Conservation (phyloP, 2,797 vertebrate species). For the Gorsachius magnificus region DNA sequence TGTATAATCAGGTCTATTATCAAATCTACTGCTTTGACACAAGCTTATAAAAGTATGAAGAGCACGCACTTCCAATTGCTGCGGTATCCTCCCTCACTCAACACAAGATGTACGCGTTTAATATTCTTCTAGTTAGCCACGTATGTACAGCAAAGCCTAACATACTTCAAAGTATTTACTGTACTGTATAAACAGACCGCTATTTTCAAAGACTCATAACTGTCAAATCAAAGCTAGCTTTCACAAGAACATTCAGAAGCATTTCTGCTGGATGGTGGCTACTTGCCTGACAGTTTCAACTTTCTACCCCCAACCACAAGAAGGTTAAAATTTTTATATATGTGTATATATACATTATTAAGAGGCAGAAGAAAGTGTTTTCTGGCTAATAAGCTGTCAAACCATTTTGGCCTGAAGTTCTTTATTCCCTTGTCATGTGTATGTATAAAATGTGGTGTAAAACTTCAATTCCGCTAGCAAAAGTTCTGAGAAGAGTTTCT, state of each 20-base stretch:
- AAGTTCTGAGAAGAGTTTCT: neutral
- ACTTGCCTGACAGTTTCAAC: slow-evolving; percentile 47
- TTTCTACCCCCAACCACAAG: neutral
- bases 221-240: slow-evolving; percentile 62
- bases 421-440: neutral
- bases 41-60: neutral
- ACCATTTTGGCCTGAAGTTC: neutral
- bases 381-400: slow-evolving; percentile 34
- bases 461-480: neutral
- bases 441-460: neutral
- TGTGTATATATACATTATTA: neutral
- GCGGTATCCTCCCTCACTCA: slow-evolving; percentile 4
- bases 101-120: slow-evolving; percentile 19
- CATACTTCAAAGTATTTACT: slow-evolving; percentile 48
- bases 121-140: slow-evolving; percentile 52
- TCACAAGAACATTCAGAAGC: slow-evolving; percentile 15
- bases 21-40: neutral
- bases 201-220: slow-evolving; percentile 49
- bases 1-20: slow-evolving; percentile 42
- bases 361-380: neutral
- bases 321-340: neutral
- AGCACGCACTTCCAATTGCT: neutral
- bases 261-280: slow-evolving; percentile 48
- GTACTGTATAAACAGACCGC: slow-evolving; percentile 31
- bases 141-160: slow-evolving; percentile 24